A percentile compares a stretch with the other conserved stretches of the same genome.
Evolutionary conservation across 2,113 vertebrate genomes (phyloP).

Genomic region (Eidolon helvum): DNA sequence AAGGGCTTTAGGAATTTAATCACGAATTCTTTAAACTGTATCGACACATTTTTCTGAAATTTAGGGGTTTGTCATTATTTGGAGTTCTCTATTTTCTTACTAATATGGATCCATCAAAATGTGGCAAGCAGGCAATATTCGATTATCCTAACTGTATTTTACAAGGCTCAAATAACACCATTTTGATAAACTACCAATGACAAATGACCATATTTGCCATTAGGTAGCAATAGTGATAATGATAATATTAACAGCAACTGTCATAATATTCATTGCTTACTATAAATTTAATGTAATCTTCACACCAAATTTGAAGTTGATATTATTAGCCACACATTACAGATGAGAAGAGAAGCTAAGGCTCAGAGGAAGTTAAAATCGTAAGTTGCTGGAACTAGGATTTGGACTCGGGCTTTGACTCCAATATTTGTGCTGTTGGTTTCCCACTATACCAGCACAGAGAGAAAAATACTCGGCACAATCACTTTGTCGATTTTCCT

Average conservation of each 20-base stretch:
- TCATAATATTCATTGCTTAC: neutral
- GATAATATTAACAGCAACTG: neutral
- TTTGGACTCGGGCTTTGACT: neutral
- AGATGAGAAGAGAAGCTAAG: conserved; percentile 6
- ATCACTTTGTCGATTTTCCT: neutral
- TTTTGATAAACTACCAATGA: neutral
- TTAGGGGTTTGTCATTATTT: neutral
- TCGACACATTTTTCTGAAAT: neutral
- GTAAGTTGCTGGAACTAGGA: neutral
- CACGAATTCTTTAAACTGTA: neutral
- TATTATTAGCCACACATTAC: neutral
- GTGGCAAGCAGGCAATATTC: neutral
- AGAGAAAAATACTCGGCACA: neutral
- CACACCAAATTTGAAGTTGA: neutral
- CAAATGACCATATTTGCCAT: neutral
- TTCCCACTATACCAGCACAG: neutral
- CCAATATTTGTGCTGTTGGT: neutral
- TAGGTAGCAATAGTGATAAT: neutral
- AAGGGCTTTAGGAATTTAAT: neutral
- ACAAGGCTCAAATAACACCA: neutral
- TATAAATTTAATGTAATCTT: neutral
- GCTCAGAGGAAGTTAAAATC: neutral
- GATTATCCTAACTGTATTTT: neutral
- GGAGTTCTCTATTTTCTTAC: neutral
- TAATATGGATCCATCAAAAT: neutral